Base-by-base conservation (phyloP, 1,140 invertebrate species). In the Formica exsecta region DNA sequence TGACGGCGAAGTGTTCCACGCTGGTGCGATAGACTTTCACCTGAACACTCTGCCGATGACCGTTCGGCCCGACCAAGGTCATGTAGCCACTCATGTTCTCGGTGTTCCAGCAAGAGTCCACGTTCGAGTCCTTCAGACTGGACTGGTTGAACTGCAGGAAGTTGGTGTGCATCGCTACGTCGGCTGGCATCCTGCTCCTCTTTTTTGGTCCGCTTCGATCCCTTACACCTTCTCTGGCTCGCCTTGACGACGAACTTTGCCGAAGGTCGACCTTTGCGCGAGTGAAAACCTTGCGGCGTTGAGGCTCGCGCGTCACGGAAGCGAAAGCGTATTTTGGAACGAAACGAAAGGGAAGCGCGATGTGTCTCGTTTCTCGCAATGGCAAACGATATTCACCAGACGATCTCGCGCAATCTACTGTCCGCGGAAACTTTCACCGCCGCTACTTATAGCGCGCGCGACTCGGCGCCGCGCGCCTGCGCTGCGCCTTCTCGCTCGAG, bases 11-110 rank as follows among this genome's bases (percentile, higher is more conserved):
- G 89, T 97, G 96, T 89, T 97, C 96, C 76, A 96, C 93, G 44
- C 96, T 96, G 1, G 96, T 97, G 54, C 96, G 95, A 92, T 97
- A 97, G 9, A 97, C 96, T 86, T 96, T 96, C 51, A 96, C 96
- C 86, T 96, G 95, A 0, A 97, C 96, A 85, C 95, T 95, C 92
- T 96, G 96, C 3, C 96, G 94, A 71, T 96, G 95, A 77, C 96
- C 96, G 68, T 95, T 96, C 25, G 96, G 96, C 0, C 96, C 95
- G 16, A 97, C 79, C 5, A 97, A 93, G 70, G 95, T 96, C 95
- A 97, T 95, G 91, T 96, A 96, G 1, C 96, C 96, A 75, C 95
- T 96, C 95, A 96, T 96, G 70, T 96, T 95, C 92, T 97, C 96
- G 2, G 96, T 96, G 91, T 96, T 96, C 94, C 95, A 95, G 62